Evolutionary conservation across 1,140 invertebrate species (phyloP), one percentile per base, ranked within the genome.

Genomic region (Ephestia elutella): DNA sequence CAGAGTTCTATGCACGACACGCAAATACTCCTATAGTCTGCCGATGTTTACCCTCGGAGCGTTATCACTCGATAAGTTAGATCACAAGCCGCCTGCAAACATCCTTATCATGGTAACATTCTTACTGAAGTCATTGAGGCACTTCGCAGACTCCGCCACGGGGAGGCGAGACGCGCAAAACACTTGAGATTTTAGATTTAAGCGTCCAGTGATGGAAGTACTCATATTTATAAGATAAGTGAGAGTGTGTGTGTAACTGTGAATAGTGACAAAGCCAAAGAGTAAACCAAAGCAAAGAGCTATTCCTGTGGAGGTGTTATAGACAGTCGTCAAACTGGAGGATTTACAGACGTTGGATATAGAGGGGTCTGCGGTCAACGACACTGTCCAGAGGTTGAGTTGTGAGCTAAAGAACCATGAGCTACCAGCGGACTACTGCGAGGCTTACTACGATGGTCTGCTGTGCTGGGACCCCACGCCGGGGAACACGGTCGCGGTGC

Each of bases 401-500:
- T 87, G 85, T 60, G 54, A 78, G 59, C 68, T 64, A 54, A 75
- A 71, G 56, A 82, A 87, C 56, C 44, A 72, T 44, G 73, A 78
- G 49, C 32, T 81, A n/a, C 68, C 74, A 7, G 71, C 70, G 0
- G 82, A 82, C 57, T 80, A 71, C 59, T 93, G 93, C 73, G 89
- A 90, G 9, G 83, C 88, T 2, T 91, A 90, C 48, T 95, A 92
- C 87, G 95, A 96, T 81, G 90, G 90, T 3, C 75, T 95, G 2
- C 86, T 94, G 0, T 96, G 96, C 73, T 97, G 96, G 96, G 94
- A 93, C 0, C 87, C 91, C 0, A 94, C 95, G 1, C 88, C 86
- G 0, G 90, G 91, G 38, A 92, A 92, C 15, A 90, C 89, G 0
- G 65, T 91, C 19, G 93, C 92, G 0, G 72, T 90, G 0, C 87